Evolutionary conservation across 2,888 invertebrate species (phyloP).

Genomic region (Drosophila helvetica): DNA sequence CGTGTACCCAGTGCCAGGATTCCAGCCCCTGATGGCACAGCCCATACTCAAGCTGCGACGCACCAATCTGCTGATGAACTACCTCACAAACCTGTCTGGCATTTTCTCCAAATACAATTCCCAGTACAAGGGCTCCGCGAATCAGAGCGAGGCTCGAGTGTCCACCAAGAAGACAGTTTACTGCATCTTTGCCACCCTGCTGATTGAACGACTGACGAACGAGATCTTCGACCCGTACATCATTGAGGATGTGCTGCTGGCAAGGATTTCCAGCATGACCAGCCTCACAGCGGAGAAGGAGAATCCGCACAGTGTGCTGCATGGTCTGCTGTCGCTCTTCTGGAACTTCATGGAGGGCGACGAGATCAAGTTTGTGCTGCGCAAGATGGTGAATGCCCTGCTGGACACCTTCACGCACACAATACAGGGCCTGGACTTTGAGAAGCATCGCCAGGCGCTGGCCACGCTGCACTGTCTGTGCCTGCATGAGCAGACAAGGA

Average conservation of each 20-base stretch:
- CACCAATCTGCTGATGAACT: constrained; percentile 77
- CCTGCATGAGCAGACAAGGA: constrained; percentile 85
- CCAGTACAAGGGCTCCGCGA: constrained; percentile 21
- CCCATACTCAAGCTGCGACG: constrained; percentile 77
- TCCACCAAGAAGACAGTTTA: constrained; percentile 85
- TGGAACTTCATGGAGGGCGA: constrained; percentile 83
- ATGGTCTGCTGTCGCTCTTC: constrained; percentile 79
- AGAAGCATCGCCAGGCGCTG: constrained; percentile 84
- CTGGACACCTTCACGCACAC: constrained; percentile 79
- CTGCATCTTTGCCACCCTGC: constrained; percentile 85
- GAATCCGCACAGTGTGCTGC: constrained; percentile 77
- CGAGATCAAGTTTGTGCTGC: constrained; percentile 81
- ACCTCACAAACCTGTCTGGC: constrained; percentile 80
- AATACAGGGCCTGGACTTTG: constrained; percentile 80
- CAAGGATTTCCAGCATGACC: constrained; percentile 79
- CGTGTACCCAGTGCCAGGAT: constrained; percentile 88
- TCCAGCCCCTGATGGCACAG: constrained; percentile 87
- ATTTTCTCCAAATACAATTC: constrained; percentile 79
- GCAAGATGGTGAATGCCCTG: constrained; percentile 80
- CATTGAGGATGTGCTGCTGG: constrained; percentile 88
- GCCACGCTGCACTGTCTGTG: constrained; percentile 84
- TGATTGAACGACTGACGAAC: constrained; percentile 87
- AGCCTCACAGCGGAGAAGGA: constrained; percentile 69
- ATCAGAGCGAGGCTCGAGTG: constrained; percentile 46
- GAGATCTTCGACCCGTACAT: constrained; percentile 88